Percentiles rank a stretch among this genome's conserved stretches.
Evolutionary conservation across 2,888 invertebrate species (phyloP).

Genomic region (Agriopis aurantiaria): DNA sequence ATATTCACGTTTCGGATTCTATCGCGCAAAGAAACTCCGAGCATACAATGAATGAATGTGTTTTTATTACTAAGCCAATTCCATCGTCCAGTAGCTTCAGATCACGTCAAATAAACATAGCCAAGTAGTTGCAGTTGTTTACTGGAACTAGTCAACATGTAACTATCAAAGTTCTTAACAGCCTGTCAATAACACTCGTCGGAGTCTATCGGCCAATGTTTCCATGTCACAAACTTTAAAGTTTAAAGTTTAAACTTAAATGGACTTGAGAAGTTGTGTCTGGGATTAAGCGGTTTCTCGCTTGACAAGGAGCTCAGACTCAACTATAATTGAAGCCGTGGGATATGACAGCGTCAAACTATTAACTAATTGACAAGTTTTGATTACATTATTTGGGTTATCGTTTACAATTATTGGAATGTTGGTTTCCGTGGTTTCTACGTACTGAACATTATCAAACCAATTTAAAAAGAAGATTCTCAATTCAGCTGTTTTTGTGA

Average conservation of each 20-base stretch:
- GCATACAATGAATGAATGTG: too few relatives aligned
- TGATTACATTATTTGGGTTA: constrained; percentile 1
- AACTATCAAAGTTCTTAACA: neutral
- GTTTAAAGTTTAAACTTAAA: constrained; percentile 53
- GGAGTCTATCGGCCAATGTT: constrained; percentile 51
- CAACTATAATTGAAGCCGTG: constrained; percentile 54
- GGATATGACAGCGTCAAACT: constrained; percentile 43
- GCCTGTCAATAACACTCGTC: constrained; percentile 42
- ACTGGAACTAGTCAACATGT: neutral
- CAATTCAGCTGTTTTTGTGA: too few relatives aligned
- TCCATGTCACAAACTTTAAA: constrained; percentile 58
- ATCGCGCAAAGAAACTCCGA: too few relatives aligned
- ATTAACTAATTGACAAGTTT: constrained; percentile 34
- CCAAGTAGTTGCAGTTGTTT: neutral
- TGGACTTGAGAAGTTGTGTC: constrained; percentile 60
- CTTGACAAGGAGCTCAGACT: constrained; percentile 40
- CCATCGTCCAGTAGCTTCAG: too few relatives aligned
- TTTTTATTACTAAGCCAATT: too few relatives aligned
- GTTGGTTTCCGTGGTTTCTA: too few relatives aligned
- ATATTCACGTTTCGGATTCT: too few relatives aligned
- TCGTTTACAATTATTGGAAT: neutral
- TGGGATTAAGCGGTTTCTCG: constrained; percentile 57
- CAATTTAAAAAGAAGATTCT: too few relatives aligned
- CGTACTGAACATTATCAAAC: too few relatives aligned
- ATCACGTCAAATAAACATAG: too few relatives aligned